These are phyloP conservation scores for Cyclina sinensis DNA, from an alignment of 1,140 invertebrate species.

Conservation along the genomic window DNA sequence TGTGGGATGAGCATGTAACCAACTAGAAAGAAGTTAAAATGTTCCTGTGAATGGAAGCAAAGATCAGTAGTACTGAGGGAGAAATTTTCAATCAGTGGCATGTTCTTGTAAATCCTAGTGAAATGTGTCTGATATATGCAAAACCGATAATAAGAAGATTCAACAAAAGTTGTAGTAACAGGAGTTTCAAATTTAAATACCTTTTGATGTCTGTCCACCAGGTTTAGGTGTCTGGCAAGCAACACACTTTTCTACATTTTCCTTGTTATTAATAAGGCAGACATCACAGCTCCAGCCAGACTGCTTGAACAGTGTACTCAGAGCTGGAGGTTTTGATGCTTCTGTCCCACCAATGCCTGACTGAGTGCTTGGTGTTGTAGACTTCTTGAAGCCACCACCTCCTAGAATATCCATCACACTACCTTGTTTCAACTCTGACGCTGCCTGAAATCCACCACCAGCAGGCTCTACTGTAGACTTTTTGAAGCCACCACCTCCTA, in stretches of 20 bases:
- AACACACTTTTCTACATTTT: constrained; percentile 88
- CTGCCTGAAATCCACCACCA: constrained; percentile 55
- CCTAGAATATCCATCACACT: constrained; percentile 85
- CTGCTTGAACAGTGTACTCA: constrained; percentile 37
- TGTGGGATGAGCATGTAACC: too few species aligned
- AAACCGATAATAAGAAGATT: too few species aligned
- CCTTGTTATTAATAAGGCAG: constrained; percentile 90
- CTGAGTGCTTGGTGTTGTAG: background rate
- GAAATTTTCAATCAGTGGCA: too few species aligned
- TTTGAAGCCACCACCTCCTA: constrained; percentile 38
- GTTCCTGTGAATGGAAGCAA: too few species aligned
- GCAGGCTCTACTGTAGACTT: background rate
- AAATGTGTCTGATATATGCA: too few species aligned
- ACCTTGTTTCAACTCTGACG: constrained; percentile 74
- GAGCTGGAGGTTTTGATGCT: background rate
- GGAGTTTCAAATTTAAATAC: constrained; percentile 3
- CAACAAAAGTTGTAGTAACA: too few species aligned
- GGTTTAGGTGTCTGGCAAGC: constrained; percentile 90
- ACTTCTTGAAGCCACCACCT: background rate
- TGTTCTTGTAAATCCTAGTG: too few species aligned
- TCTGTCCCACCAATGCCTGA: too few species aligned
- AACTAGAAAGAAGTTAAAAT: too few species aligned
- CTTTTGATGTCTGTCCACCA: constrained; percentile 64
- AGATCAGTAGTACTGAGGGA: too few species aligned
- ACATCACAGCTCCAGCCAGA: constrained; percentile 89